Conservation (phyloP, 2,797 vertebrate genomes). For the Phoxinus dragarum region DNA sequence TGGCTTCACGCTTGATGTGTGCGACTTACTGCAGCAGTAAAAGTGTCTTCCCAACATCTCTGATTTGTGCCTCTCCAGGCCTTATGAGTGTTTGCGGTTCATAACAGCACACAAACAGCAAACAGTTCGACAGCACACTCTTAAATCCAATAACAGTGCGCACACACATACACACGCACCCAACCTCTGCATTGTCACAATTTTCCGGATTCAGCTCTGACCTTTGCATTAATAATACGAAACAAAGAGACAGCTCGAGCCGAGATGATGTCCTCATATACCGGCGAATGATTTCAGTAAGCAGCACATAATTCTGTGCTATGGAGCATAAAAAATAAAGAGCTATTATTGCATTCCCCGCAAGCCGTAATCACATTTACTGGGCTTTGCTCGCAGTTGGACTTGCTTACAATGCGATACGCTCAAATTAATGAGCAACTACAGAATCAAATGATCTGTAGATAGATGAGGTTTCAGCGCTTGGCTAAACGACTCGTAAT, state of each 20-base stretch:
- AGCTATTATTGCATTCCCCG: slow-evolving; percentile 12
- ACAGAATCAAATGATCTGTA: slow-evolving; percentile 63
- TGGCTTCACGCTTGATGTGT: slow-evolving; percentile 64
- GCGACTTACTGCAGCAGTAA: slow-evolving; percentile 78
- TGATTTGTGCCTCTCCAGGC: slow-evolving; percentile 73
- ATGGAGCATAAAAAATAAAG: slow-evolving; percentile 31
- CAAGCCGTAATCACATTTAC: slow-evolving; percentile 25
- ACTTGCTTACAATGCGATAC: slow-evolving; percentile 28
- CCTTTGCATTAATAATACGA: slow-evolving; percentile 32
- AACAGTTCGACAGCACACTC: slow-evolving; percentile 22
- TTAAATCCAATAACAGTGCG: neutral
- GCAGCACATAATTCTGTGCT: slow-evolving; percentile 28
- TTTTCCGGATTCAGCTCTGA: slow-evolving; percentile 16
- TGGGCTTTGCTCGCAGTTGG: neutral
- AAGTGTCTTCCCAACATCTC: slow-evolving; percentile 74
- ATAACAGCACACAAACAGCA: slow-evolving; percentile 11
- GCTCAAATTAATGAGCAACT: slow-evolving; percentile 36
- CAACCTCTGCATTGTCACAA: neutral
- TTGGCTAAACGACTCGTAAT: slow-evolving; percentile 66
- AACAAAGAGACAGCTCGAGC: slow-evolving; percentile 27
- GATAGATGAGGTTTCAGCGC: slow-evolving; percentile 64
- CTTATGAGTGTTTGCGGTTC: slow-evolving; percentile 36
- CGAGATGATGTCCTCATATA: slow-evolving; percentile 16
- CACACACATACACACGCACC: neutral
- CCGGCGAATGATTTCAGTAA: slow-evolving; percentile 22